A percentile compares a stretch with the other conserved stretches of the same genome.
Evolutionary conservation across 2,113 vertebrate genomes (phyloP).

Genomic region (Aleadryas rufinucha): DNA sequence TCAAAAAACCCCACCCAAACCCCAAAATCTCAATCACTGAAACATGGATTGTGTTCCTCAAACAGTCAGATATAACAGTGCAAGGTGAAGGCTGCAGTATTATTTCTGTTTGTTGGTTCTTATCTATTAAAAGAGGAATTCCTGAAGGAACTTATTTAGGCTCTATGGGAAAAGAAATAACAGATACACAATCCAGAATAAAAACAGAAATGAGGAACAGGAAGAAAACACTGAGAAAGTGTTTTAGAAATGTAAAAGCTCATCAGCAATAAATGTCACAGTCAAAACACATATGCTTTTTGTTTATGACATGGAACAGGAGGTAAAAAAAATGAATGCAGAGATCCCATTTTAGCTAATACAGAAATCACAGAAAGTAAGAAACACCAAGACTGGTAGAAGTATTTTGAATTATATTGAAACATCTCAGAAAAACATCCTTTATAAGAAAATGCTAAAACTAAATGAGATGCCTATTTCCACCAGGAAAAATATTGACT

Average conservation of each 20-base stretch:
- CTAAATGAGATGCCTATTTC: not conserved
- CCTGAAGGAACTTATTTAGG: not conserved
- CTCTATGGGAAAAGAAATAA: not conserved
- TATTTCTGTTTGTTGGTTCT: not conserved
- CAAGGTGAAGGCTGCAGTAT: not conserved
- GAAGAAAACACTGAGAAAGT: not conserved
- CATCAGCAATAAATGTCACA: not conserved
- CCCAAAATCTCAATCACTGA: not conserved
- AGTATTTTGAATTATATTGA: not conserved
- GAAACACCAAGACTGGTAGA: not conserved
- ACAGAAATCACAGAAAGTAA: not conserved
- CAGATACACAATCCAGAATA: not conserved
- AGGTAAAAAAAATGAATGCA: not conserved
- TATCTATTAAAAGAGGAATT: not conserved
- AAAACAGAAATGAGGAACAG: not conserved
- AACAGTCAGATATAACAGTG: not conserved
- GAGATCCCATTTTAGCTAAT: not conserved
- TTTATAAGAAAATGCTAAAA: not conserved
- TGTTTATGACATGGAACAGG: not conserved
- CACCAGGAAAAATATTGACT: not conserved
- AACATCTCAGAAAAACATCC: not conserved
- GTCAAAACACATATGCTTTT: not conserved
- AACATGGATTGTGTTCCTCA: not conserved
- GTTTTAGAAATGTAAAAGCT: not conserved
- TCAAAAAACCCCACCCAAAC: not conserved